These are phyloP conservation scores for Carlito syrichta DNA, from an alignment of 2,113 vertebrate species.

Conservation along the genomic window DNA sequence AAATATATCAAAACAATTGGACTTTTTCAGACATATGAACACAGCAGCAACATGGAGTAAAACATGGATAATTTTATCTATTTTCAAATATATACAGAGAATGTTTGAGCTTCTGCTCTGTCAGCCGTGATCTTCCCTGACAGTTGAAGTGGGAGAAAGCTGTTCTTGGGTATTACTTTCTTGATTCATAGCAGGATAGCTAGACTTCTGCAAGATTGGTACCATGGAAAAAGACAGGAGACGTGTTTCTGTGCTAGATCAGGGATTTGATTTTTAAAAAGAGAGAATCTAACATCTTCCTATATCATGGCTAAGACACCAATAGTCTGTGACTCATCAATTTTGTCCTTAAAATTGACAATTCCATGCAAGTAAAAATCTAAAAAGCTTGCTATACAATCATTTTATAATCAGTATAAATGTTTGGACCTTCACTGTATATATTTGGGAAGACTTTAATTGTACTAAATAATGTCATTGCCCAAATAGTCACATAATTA, in stretches of 20 bases:
- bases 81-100: not conserved
- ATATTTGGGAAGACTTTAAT: not conserved
- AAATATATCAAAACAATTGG: not conserved
- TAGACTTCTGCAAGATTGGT: constrained; percentile 1
- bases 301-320: not conserved
- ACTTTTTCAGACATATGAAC: not conserved
- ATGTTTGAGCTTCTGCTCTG: not conserved
- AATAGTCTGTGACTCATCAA: not conserved
- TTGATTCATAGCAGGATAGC: not conserved
- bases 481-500: not conserved
- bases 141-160: not conserved
- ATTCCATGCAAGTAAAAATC: not conserved
- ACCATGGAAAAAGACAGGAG: not conserved
- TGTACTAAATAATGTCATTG: not conserved
- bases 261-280: not conserved
- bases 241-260: not conserved
- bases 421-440: not conserved
- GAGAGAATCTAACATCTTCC: not conserved
- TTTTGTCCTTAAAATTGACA: not conserved
- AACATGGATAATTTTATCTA: not conserved
- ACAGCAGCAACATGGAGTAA: not conserved
- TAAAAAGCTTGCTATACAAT: not conserved
- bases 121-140: not conserved
- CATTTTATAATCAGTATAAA: not conserved
- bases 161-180: not conserved